Evolutionary conservation across 2,797 vertebrate species (phyloP).

Genomic region (Zenarchopterus dispar): DNA sequence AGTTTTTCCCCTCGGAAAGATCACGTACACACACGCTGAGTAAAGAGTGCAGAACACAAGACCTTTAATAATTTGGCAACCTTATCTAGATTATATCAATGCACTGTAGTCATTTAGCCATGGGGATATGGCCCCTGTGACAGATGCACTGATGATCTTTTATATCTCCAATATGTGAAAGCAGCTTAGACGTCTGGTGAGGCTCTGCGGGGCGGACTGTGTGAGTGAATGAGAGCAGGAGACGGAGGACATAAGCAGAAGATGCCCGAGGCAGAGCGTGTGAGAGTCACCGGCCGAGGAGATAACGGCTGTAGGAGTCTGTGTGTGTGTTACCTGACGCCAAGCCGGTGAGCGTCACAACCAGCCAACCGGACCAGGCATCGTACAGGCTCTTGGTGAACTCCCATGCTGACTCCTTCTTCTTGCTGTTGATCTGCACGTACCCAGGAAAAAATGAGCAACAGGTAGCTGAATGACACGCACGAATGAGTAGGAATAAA

Average conservation of each 20-base stretch:
- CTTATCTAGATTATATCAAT: too few relatives aligned
- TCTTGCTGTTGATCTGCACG: slow-evolving; percentile 96
- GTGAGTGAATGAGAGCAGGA: slow-evolving; percentile 12
- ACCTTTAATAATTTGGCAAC: too few relatives aligned
- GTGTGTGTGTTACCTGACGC: slow-evolving; percentile 89
- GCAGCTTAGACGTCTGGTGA: not conserved
- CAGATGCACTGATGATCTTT: too few relatives aligned
- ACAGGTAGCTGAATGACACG: not conserved
- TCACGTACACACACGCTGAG: too few relatives aligned
- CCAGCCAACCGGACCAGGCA: slow-evolving; percentile 98
- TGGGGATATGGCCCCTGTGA: too few relatives aligned
- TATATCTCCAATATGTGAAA: not conserved
- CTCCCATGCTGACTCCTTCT: slow-evolving; percentile 98
- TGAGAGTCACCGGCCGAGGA: slow-evolving; percentile 38
- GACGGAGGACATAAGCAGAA: not conserved
- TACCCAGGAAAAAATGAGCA: not conserved
- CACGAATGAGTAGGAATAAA: not conserved
- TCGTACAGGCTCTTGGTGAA: slow-evolving; percentile 97
- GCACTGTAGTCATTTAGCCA: too few relatives aligned
- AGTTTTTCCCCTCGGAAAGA: too few relatives aligned
- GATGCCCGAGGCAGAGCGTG: slow-evolving; percentile 53
- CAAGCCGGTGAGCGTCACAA: slow-evolving; percentile 95
- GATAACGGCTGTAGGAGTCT: slow-evolving; percentile 8
- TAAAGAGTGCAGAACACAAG: too few relatives aligned
- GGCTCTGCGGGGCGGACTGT: slow-evolving; percentile 9